Percentiles rank a stretch among this genome's conserved stretches.
Evolutionary conservation across 2,797 vertebrate genomes (phyloP).

Genomic region (Chiloscyllium punctatum): DNA sequence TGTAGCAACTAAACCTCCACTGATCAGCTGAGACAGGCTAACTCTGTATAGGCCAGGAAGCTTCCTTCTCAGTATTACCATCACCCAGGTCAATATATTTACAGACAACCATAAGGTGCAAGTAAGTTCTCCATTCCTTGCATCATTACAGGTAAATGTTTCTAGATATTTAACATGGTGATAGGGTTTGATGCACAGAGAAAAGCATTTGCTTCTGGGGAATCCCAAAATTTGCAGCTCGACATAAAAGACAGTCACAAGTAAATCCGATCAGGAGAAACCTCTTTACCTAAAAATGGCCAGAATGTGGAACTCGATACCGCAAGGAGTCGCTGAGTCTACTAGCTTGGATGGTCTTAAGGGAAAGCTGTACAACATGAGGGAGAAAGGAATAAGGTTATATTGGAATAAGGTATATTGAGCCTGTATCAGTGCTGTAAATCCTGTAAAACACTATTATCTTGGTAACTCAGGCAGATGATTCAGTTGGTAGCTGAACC

Average conservation of each 20-base stretch:
- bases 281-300: neutral
- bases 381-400: neutral
- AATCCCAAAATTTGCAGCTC: neutral
- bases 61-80: neutral
- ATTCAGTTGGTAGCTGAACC: neutral
- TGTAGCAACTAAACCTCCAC: neutral
- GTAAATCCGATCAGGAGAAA: neutral
- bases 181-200: neutral
- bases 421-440: neutral
- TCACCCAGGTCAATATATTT: neutral
- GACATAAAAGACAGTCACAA: neutral
- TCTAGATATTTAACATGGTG: neutral
- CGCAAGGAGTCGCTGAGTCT: neutral
- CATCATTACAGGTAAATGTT: neutral
- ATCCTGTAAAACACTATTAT: neutral
- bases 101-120: neutral
- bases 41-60: neutral
- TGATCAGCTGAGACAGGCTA: neutral
- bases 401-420: neutral
- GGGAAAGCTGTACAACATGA: neutral
- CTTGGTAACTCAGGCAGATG: neutral
- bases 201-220: neutral
- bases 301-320: neutral
- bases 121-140: neutral
- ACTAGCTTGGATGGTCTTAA: neutral